phyloP scores from a whole-genome alignment of 2,113 vertebrate genomes.

The Penelope pileata region DNA sequence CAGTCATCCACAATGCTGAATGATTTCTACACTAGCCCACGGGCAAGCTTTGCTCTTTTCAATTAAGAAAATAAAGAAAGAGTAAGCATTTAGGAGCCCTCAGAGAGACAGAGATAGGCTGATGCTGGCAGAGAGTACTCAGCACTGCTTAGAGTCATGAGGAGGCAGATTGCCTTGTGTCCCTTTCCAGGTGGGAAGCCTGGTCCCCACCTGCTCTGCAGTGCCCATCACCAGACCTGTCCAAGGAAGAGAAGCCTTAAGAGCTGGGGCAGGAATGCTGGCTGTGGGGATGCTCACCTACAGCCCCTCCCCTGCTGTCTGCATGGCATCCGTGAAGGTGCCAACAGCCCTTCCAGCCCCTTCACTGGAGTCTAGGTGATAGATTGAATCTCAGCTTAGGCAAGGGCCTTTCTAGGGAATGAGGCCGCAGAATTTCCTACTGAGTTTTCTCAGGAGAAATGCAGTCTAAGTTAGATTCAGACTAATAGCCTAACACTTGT shows the following conservation, averaged over 20 bases:
- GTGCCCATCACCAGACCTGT: not conserved
- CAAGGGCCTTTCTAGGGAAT: slow-evolving; percentile 38
- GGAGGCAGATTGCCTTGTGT: not conserved
- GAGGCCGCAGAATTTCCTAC: slow-evolving; percentile 11
- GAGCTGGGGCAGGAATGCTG: not conserved
- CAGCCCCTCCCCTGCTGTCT: not conserved
- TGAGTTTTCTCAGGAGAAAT: slow-evolving; percentile 63
- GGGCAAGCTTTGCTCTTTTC: not conserved
- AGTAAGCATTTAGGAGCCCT: not conserved
- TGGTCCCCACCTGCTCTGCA: not conserved
- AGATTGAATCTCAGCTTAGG: slow-evolving; percentile 45
- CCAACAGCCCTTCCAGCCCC: not conserved
- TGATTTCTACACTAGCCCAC: not conserved
- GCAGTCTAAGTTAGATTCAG: slow-evolving; percentile 60
- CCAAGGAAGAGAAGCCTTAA: not conserved
- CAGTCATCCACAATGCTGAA: not conserved
- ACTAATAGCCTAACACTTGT: slow-evolving; percentile 67
- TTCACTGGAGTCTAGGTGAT: not conserved
- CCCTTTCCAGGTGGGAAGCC: not conserved
- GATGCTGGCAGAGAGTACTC: not conserved
- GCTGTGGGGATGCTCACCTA: not conserved
- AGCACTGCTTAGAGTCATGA: not conserved
- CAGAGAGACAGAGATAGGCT: not conserved
- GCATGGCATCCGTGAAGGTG: not conserved
- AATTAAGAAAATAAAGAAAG: not conserved